Base-by-base conservation (phyloP, 2,888 invertebrate species). In the Drosophila diplacantha region DNA sequence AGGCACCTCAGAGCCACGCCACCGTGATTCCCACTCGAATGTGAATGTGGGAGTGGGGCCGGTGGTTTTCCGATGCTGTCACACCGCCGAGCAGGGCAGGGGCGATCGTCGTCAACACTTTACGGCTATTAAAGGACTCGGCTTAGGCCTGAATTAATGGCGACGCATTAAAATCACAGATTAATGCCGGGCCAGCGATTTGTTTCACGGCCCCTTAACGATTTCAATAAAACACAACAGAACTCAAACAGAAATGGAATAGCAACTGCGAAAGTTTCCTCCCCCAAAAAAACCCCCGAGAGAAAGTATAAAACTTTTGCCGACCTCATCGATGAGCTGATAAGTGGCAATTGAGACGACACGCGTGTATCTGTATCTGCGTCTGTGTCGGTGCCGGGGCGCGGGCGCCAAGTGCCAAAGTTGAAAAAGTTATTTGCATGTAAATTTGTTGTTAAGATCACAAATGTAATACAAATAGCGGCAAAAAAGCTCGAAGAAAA, bases 401-500 rank as follows among this genome's bases (percentile, higher is more conserved):
- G 51, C 49, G 37, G 34, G 20, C 43, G 47, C 9, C 44, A 80
- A 77, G 75, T 73, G 69, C 57, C 70, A 82, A 80, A 81, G 83
- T 82, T 82, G 74, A 81, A 75, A 80, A 82, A 81, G 81, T 81
- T 81, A 81, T 82, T 81, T 81, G 80, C 83, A 81, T 81, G 78
- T 81, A 81, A 82, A 81, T 81, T 82, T 78, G 81, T 74, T 81
- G 74, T 66, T 75, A 75, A 74, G 68, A 74, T 70, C 74, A 64
- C 77, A 79, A 76, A 79, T 73, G 81, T 81, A 78, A 78, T 74
- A 78, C 79, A 72, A 77, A 69, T 69, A 69, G 53, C 63, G 63
- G 51, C 32, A 43, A 53, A 52, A 66, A 62, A 56, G 53, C 62
- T 35, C 14, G 50, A 58, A 26, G 41, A 44, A 60, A 68, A 73